Percentiles rank a stretch among this genome's conserved stretches.
Evolutionary conservation across 2,888 invertebrate species (phyloP).

Genomic region (Tenthredo notha): DNA sequence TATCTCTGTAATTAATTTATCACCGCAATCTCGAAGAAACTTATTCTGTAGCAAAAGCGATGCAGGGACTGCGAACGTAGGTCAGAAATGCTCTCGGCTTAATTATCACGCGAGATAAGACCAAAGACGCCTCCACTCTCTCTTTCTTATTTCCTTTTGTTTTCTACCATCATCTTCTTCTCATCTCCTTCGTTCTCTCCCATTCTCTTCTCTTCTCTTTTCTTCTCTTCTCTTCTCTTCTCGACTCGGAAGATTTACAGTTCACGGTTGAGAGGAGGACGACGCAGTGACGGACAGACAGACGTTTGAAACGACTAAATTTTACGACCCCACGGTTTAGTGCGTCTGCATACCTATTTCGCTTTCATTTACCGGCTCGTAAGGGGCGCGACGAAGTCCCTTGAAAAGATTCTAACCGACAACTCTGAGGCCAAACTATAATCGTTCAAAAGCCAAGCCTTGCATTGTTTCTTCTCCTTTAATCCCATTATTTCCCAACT

Average conservation of each 20-base stretch:
- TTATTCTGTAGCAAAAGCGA: not conserved
- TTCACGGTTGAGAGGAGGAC: conserved; percentile 42
- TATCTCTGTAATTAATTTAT: conserved; percentile 27
- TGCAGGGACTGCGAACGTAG: not conserved
- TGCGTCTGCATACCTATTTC: conserved; percentile 49
- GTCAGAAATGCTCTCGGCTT: conserved; percentile 38
- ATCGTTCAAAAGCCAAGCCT: conserved; percentile 13
- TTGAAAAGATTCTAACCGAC: conserved; percentile 27
- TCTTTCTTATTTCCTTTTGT: not conserved
- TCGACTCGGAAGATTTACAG: conserved; percentile 48
- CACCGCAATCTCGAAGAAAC: not conserved
- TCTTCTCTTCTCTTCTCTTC: conserved; percentile 29
- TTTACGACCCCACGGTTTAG: conserved; percentile 46
- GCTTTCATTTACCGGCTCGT: conserved; percentile 37
- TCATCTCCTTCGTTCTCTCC: conserved; percentile 8
- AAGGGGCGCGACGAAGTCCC: conserved; percentile 22
- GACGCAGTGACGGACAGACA: conserved; percentile 39
- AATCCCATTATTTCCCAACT: not conserved
- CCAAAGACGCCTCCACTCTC: not conserved
- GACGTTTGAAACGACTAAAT: conserved; percentile 48
- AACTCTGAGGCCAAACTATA: conserved; percentile 15
- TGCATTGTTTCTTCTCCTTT: conserved; percentile 13
- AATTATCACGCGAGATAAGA: conserved; percentile 40
- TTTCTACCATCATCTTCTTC: not conserved
- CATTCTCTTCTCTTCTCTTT: not conserved